Evolutionary conservation across 1,140 invertebrate genomes (phyloP), one percentile per base, ranked within the genome.

Genomic region (Aplysia californica): DNA sequence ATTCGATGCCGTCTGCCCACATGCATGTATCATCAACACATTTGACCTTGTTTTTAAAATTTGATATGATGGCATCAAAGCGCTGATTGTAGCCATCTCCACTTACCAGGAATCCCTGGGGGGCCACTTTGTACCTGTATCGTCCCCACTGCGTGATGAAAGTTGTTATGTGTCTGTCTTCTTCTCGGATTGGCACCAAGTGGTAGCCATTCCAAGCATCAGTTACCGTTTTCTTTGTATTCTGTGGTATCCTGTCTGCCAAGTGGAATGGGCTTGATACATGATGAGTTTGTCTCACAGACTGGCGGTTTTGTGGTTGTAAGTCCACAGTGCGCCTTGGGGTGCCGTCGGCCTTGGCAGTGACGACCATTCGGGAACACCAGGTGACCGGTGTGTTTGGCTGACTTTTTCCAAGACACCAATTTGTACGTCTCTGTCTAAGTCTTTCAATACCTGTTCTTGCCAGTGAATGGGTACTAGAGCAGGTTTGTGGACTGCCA

Each of bases 81-180:
- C 64, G 75, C 36, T 70, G 44, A 0, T 75, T 76, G 56, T 79
- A 82, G 4, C 74, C 74, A 67, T 79, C 76, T 26, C 79, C 74
- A 5, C 77, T 78, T 26, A 74, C 77, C 29, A 80, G 78, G 44
- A 76, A 81, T 55, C 74, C 79, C 55, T 79, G 73, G 75, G 0
- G 77, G 2, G 73, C 77, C 20, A 50, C 66, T 20, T 67, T 59
- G 65, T 81, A 79, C 18, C 79, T 26, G 39, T 71, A 78, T 36
- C 82, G 26, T 0, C 78, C 85, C 82, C 76, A 86, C 29, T 75
- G 80, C 0, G 76, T 82, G 70, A 79, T 84, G 67, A 82, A 82
- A 0, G 82, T 84, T 15, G 78, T 79, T 5, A 80, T 61, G 39
- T 81, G 77, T 21, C 58, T n/a, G 38, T 80, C 81, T 20, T 78